A percentile compares a stretch with the other conserved stretches of the same genome.
phyloP scores from a whole-genome alignment of 2,888 invertebrate genomes.

The Hylaea fasciaria region DNA sequence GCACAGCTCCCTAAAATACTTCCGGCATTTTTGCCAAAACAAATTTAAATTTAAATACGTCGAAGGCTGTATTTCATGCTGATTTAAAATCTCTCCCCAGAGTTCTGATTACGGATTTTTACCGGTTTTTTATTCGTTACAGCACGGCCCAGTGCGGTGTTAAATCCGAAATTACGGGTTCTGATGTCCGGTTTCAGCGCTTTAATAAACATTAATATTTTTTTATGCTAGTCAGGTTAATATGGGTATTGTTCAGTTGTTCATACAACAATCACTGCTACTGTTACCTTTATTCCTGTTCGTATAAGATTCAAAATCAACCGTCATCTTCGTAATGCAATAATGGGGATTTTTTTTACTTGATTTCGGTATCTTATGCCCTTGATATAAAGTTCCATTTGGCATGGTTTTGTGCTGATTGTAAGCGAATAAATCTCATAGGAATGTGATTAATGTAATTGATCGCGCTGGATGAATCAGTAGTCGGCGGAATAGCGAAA shows the following conservation, averaged over 20 bases:
- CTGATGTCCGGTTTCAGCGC: conserved; percentile 43
- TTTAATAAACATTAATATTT: conserved; percentile 48
- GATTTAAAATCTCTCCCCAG: conserved; percentile 38
- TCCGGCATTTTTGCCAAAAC: conserved; percentile 29
- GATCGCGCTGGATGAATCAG: conserved; percentile 39
- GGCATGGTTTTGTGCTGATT: conserved; percentile 5
- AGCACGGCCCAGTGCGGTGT: conserved; percentile 35
- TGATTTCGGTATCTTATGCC: background rate
- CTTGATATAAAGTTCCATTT: conserved; percentile 13
- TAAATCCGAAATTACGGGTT: conserved; percentile 42
- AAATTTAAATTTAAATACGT: conserved; percentile 37
- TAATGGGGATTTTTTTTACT: conserved; percentile 4
- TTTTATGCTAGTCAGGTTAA: conserved; percentile 40
- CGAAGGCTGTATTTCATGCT: conserved; percentile 34
- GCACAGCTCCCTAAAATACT: conserved; percentile 20
- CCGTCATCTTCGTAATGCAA: background rate
- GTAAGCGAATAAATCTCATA: conserved; percentile 17
- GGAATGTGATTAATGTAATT: conserved; percentile 41
- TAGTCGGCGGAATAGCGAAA: conserved; percentile 26
- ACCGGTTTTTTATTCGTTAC: conserved; percentile 39
- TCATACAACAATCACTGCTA: conserved; percentile 13
- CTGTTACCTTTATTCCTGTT: conserved; percentile 3
- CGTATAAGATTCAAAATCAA: conserved; percentile 10
- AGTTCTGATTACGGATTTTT: conserved; percentile 40
- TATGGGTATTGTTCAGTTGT: conserved; percentile 22